Base-by-base conservation (phyloP, 2,113 vertebrate species). In the Sander vitreus region DNA sequence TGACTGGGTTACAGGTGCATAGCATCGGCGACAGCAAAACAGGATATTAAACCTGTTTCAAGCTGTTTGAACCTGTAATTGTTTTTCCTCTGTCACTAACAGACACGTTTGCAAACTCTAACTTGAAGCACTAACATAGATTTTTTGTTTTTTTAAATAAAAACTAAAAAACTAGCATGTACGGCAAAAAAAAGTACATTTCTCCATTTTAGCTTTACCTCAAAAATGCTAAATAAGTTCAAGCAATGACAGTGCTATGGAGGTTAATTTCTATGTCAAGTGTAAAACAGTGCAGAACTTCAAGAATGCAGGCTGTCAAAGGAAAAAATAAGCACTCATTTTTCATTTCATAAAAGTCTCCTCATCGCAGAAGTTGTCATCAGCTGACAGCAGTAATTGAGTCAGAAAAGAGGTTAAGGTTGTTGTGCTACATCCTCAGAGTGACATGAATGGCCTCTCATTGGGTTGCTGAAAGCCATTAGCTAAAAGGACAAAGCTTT, bases 181-280 rank as follows among this genome's bases (percentile, higher is more conserved):
- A 75, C 12, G 18, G 62, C 13, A 55, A 4, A 68, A 67, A 67
- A 65, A 55, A 58, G 39, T 23, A 53, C 47, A 75, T 67, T 60
- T 65, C 14, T 69, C 14, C 8, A 63, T 80, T 76, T 62, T 39
- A 30, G 50, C 65, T 55, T 73, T 47, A 59, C 18, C 47, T 53
- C 11, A 47, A 73, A 70, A 4, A 68, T 54, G 36, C 57, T 78
- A 77, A 36, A 73, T 53, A 50, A 23, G 21, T 21, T 54, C 13
- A 39, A 39, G 21, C 9, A n/a, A 54, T 36, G 48, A 53, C 19
- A 57, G 33, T 15, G 18, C 2, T 25, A 10, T 16, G 14, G 21
- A 54, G 83, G 62, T 79, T 76, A 6, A 87, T 87, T 80, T 71
- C 50, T 65, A 50, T 72, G 81, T 90, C 81, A 84, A 83, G 67